Percentiles rank a stretch among this genome's conserved stretches.
Conservation (phyloP, 2,888 invertebrate species). For the Onchidella celtica region DNA sequence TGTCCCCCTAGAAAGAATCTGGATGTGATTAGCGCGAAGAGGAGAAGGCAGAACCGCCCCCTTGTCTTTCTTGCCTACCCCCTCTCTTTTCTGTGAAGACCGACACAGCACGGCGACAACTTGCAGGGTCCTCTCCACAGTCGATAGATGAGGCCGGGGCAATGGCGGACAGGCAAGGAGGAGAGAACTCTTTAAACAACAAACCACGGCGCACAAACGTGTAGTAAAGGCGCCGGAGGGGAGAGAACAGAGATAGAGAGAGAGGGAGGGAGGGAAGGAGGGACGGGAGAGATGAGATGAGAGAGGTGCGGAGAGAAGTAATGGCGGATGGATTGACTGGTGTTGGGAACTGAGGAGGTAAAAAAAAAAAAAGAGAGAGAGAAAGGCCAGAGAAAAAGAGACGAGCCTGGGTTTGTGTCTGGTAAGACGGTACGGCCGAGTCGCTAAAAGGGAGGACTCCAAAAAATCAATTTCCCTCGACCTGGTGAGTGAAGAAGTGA, state of each 20-base stretch:
- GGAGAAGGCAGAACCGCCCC: background rate
- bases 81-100: background rate
- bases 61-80: background rate
- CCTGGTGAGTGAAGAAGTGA: background rate
- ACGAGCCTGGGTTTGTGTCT: background rate
- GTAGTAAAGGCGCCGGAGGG: background rate
- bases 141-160: background rate
- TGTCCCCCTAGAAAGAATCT: too few species aligned
- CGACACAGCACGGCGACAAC: background rate
- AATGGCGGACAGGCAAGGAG: background rate
- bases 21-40: too few species aligned
- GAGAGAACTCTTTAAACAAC: background rate
- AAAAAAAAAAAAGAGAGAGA: background rate
- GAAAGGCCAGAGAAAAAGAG: background rate
- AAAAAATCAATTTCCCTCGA: background rate
- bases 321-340: too few species aligned
- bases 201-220: background rate
- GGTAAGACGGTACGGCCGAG: background rate
- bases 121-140: background rate
- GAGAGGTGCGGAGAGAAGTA: background rate
- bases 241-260: background rate
- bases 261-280: conserved; percentile 2
- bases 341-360: too few species aligned
- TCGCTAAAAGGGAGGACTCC: background rate
- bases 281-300: background rate